Evolutionary conservation across 2,113 vertebrate species (phyloP).

Genomic region (Setophaga petechia): DNA sequence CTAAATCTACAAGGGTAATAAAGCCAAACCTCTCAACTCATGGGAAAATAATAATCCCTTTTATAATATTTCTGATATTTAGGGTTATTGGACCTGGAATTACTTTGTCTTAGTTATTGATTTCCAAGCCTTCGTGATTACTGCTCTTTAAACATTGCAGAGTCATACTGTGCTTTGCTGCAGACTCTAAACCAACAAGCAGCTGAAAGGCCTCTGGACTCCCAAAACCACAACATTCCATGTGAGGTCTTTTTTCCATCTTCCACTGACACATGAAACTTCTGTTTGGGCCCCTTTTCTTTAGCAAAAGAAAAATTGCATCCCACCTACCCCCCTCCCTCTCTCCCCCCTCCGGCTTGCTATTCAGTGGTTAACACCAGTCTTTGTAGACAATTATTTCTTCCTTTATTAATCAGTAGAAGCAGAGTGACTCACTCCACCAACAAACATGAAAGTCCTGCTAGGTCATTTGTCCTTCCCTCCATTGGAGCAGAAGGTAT

Average conservation of each 20-base stretch:
- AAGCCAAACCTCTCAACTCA: not conserved
- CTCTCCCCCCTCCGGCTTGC: not conserved
- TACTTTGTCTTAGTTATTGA: constrained; percentile 20
- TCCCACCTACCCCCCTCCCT: not conserved
- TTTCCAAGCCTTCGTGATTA: not conserved
- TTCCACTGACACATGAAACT: not conserved
- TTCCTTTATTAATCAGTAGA: not conserved
- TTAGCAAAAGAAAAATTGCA: not conserved
- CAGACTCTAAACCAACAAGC: not conserved
- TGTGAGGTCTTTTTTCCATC: not conserved
- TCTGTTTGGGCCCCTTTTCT: not conserved
- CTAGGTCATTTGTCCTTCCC: not conserved
- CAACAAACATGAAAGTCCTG: not conserved
- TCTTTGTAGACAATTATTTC: not conserved
- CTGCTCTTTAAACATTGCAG: not conserved
- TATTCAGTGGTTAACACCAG: not conserved
- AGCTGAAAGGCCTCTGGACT: not conserved
- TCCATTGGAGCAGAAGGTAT: not conserved
- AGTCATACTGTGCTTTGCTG: not conserved
- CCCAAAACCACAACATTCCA: not conserved
- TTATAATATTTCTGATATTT: constrained; percentile 36
- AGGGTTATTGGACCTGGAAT: not conserved
- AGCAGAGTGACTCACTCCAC: not conserved
- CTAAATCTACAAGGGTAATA: constrained; percentile 12
- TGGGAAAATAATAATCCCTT: not conserved